phyloP scores from a whole-genome alignment of 2,888 invertebrate genomes.

The Drosophila fungiperda region DNA sequence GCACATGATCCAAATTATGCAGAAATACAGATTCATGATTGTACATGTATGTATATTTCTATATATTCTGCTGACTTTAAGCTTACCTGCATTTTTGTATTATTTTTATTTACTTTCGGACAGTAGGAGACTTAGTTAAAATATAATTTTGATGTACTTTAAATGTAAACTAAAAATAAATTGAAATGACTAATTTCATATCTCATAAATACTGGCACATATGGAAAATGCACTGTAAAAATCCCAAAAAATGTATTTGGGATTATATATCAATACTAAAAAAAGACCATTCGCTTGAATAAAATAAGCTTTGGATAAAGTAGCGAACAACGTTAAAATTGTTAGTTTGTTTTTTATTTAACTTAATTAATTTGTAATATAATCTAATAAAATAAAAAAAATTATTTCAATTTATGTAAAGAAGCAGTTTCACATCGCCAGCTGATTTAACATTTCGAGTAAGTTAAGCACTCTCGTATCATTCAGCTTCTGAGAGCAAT shows the following conservation, averaged over 20 bases:
- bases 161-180: slow-evolving; percentile 37
- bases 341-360: neutral
- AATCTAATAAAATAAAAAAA: neutral
- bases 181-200: slow-evolving; percentile 35
- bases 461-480: neutral
- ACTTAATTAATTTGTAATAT: neutral
- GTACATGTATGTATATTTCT: neutral
- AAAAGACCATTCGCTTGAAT: slow-evolving; percentile 1
- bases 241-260: slow-evolving; percentile 5
- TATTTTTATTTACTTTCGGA: neutral
- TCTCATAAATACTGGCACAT: slow-evolving; percentile 8
- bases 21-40: neutral
- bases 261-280: neutral
- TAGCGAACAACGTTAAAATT: neutral
- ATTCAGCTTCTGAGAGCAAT: neutral
- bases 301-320: neutral
- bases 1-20: slow-evolving; percentile 14
- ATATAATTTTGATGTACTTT: neutral
- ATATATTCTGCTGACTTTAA: neutral
- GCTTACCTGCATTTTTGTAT: slow-evolving; percentile 46
- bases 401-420: neutral
- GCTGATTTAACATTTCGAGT: neutral
- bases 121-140: neutral
- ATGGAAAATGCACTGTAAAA: slow-evolving; percentile 6
- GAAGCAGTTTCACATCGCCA: neutral